phyloP scores from a whole-genome alignment of 2,113 vertebrate genomes.

The Donacobius atricapilla region DNA sequence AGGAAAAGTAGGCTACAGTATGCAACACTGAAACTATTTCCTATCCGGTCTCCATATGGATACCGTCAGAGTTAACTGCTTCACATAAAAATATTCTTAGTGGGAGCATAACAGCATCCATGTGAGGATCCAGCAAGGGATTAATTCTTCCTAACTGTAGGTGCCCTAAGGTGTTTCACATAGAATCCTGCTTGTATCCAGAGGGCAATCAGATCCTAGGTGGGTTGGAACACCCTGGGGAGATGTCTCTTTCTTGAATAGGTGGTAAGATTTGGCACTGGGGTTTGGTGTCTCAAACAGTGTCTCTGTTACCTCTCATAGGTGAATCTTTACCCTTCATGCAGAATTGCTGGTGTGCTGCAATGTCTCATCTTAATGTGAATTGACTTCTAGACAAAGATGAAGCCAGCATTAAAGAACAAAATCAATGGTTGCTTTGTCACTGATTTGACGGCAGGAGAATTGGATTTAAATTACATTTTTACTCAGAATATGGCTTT shows the following conservation, averaged over 20 bases:
- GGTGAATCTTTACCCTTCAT: neutral
- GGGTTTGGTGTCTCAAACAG: neutral
- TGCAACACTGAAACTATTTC: conserved; percentile 33
- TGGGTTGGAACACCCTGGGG: neutral
- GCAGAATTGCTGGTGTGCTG: neutral
- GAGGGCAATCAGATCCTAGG: conserved; percentile 17
- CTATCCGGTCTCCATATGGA: conserved; percentile 52
- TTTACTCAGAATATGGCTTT: neutral
- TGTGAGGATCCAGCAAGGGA: neutral
- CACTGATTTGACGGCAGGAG: conserved; percentile 10
- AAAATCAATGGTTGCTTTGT: conserved; percentile 8
- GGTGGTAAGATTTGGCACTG: neutral
- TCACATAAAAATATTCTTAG: conserved; percentile 52
- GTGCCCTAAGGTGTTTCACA: conserved; percentile 38
- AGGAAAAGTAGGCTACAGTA: conserved; percentile 45
- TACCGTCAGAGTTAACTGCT: conserved; percentile 29
- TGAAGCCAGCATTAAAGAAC: neutral
- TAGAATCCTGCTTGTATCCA: neutral
- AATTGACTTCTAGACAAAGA: neutral
- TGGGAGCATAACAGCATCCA: neutral
- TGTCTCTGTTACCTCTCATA: neutral
- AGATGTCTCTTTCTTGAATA: neutral
- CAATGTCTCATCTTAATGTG: neutral
- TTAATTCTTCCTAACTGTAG: neutral
- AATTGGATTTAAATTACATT: neutral